These are phyloP conservation scores for Empis livida DNA, from an alignment of 2,888 invertebrate genomes.

Conservation along the genomic window DNA sequence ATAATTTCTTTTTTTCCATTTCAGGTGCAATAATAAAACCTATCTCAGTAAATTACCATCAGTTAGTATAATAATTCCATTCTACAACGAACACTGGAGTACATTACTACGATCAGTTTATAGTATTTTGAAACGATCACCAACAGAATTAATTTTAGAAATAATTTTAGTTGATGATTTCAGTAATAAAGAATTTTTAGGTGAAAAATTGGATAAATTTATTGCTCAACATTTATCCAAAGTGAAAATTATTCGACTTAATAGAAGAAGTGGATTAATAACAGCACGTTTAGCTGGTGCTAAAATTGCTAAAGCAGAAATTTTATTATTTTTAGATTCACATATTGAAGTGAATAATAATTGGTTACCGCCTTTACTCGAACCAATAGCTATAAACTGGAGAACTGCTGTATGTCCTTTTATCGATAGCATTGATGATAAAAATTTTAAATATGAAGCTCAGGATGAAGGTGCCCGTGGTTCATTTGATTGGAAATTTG, in stretches of 20 bases:
- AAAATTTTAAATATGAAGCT: slow-evolving; percentile 82
- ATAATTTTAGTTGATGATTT: slow-evolving; percentile 81
- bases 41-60: slow-evolving; percentile 42
- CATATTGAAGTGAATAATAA: slow-evolving; percentile 86
- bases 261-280: slow-evolving; percentile 69
- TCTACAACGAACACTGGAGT: slow-evolving; percentile 88
- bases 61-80: slow-evolving; percentile 82
- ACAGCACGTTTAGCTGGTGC: slow-evolving; percentile 81
- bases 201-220: slow-evolving; percentile 61
- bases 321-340: slow-evolving; percentile 80
- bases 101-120: slow-evolving; percentile 68
- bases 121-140: slow-evolving; percentile 76
- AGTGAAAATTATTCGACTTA: slow-evolving; percentile 64
- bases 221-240: slow-evolving; percentile 54
- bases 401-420: slow-evolving; percentile 89
- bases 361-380: slow-evolving; percentile 84
- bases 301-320: slow-evolving; percentile 58
- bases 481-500: slow-evolving; percentile 96
- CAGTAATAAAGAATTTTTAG: slow-evolving; percentile 55
- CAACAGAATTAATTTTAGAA: slow-evolving; percentile 70
- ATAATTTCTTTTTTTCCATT: background rate
- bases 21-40: slow-evolving; percentile 24
- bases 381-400: slow-evolving; percentile 76
- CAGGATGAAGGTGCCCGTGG: slow-evolving; percentile 90
- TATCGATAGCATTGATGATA: slow-evolving; percentile 88